phyloP scores from a whole-genome alignment of 2,888 invertebrate genomes.

The Agrilus mali region DNA sequence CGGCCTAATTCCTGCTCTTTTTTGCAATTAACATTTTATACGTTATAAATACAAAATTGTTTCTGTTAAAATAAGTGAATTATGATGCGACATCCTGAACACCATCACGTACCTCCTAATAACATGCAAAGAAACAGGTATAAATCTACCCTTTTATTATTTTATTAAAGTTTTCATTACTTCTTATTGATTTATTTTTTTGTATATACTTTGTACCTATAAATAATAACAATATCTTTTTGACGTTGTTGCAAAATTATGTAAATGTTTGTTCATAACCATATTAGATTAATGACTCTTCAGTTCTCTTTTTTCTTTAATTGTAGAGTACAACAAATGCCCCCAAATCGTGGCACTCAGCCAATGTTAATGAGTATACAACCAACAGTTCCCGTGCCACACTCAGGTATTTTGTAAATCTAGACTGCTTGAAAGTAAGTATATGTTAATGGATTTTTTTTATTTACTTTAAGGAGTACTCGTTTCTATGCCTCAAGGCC shows the following conservation, averaged over 20 bases:
- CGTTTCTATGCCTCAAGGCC: slow-evolving; percentile 30
- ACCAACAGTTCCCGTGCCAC: slow-evolving; percentile 29
- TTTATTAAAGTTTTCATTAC: slow-evolving; percentile 4
- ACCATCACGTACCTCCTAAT: slow-evolving; percentile 54
- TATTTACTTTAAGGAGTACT: slow-evolving; percentile 25
- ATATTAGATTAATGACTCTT: background rate
- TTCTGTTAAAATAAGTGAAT: slow-evolving; percentile 4
- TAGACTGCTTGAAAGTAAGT: background rate
- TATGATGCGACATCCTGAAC: slow-evolving; percentile 39
- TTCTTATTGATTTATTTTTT: slow-evolving; percentile 5
- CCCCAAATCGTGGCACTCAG: slow-evolving; percentile 31
- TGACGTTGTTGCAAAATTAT: background rate
- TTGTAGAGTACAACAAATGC: slow-evolving; percentile 33
- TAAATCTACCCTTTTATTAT: slow-evolving; percentile 9
- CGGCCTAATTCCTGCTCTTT: slow-evolving; percentile 9
- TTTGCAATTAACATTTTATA: background rate
- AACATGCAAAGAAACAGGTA: slow-evolving; percentile 52
- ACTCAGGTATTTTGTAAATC: slow-evolving; percentile 20
- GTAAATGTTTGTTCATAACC: slow-evolving; percentile 1
- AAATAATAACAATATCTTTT: background rate
- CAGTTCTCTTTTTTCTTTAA: slow-evolving; percentile 4
- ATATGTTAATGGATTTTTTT: slow-evolving; percentile 1
- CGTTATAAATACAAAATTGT: background rate
- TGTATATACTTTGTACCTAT: background rate
- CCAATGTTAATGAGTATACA: slow-evolving; percentile 42